Evolutionary conservation across 2,888 invertebrate genomes (phyloP), one percentile per base, ranked within the genome.

Genomic region (Argyresthia albistria): DNA sequence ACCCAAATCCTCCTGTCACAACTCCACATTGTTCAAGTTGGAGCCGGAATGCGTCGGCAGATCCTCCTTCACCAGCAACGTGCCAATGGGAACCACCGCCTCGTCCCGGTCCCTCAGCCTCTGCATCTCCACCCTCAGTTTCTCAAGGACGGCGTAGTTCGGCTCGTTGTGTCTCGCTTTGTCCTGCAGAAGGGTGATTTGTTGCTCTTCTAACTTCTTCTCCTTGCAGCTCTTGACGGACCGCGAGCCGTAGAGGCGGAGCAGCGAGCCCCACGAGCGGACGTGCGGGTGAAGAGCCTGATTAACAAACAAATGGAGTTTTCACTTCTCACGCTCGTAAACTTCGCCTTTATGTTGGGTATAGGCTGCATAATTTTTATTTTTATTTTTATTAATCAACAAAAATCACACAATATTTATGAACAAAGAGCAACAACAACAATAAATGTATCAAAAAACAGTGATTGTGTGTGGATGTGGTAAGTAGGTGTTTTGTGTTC

Each of bases 251-350:
- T 99, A 99, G 37, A 99, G 89, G 0, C 98, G 91, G 9, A 99
- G 83, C 46, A 99, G 89, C 0, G 98, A 97, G 52, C 98, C 98
- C 97, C 98, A 98, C 1, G 94, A 96, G 35, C 91, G 92, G 52
- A 99, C 95, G 73, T 98, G 96, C 0, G 99, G 98, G 87, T 99
- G 99, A 35, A 99, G 88, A 51, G 93, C 91, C 92, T 96, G 79
- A 3, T 69, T 68, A 53, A 57, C 14, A 6, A 4, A 25, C 2
- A 25, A 25, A 25, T 25, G n/a, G n/a, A n/a, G n/a, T n/a, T n/a
- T n/a, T n/a, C n/a, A n/a, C n/a, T n/a, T n/a, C n/a, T n/a, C n/a
- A n/a, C n/a, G n/a, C n/a, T n/a, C n/a, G n/a, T n/a, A n/a, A n/a
- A n/a, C n/a, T n/a, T n/a, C n/a, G n/a, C n/a, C n/a, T n/a, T n/a